Conservation (phyloP, 2,113 vertebrate species). For the mouse (Mus musculus) region GRCm39 chr1:112552501-112553000, state of each 20-base stretch:
- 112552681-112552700: neutral
- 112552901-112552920: neutral
- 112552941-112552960: neutral
- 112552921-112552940: neutral
- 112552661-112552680: fast-evolving
- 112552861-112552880: neutral
- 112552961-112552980: neutral
- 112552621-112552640: neutral
- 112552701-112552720: neutral
- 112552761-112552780: neutral
- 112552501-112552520: neutral
- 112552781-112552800: neutral
- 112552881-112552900: neutral
- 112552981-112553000: too few species aligned
- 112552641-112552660: neutral
- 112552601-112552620: neutral
- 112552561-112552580: neutral
- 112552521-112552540: neutral
- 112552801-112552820: neutral
- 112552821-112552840: neutral
- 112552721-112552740: neutral
- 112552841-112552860: neutral
- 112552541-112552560: neutral
- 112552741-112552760: neutral
- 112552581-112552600: too few species aligned